Conservation (phyloP, 2,797 vertebrate genomes). For the Premnoplex brunnescens region DNA sequence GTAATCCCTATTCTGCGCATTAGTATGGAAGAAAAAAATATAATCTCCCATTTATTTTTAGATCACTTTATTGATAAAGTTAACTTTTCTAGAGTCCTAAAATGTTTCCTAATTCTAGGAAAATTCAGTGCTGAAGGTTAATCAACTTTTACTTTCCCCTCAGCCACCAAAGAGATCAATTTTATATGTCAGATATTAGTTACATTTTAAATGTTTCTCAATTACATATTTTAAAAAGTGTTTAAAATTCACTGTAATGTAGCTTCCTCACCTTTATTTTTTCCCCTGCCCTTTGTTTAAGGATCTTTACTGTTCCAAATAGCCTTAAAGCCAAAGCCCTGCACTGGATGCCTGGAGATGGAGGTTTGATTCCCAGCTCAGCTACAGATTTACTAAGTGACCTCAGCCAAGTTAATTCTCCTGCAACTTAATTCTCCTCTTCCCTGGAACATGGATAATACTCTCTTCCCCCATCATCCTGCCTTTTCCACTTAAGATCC, state of each 20-base stretch:
- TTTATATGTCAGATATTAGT: not conserved
- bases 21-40: not conserved
- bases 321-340: not conserved
- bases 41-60: accelerated
- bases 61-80: too few species aligned
- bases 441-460: not conserved
- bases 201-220: not conserved
- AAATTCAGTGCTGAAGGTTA: not conserved
- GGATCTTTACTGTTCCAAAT: not conserved
- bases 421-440: not conserved
- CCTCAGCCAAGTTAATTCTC: slow-evolving; percentile 3
- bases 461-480: not conserved
- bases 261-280: not conserved
- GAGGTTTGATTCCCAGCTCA: slow-evolving; percentile 13
- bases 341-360: not conserved
- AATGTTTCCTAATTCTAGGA: not conserved
- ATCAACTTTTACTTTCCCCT: not conserved
- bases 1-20: not conserved
- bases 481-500: not conserved
- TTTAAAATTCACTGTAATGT: not conserved
- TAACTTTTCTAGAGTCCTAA: not conserved
- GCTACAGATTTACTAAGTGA: slow-evolving; percentile 18
- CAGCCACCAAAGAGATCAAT: not conserved
- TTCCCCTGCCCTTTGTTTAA: not conserved
- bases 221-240: accelerated